Conservation (phyloP, 2,113 vertebrate genomes). For the Desmodus rotundus region DNA sequence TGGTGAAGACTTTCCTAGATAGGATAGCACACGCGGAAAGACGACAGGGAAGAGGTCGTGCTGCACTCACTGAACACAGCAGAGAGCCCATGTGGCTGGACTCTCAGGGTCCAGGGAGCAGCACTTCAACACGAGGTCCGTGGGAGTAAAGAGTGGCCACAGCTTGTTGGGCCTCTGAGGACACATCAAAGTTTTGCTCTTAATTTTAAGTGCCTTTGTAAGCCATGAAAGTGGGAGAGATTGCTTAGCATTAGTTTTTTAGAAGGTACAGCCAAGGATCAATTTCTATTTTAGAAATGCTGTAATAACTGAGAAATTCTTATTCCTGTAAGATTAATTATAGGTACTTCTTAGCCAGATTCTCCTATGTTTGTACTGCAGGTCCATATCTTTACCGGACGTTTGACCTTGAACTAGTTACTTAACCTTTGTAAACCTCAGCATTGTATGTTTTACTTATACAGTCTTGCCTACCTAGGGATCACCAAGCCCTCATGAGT, state of each 20-base stretch:
- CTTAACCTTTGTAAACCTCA: background rate
- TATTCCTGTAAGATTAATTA: background rate
- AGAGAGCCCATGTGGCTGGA: background rate
- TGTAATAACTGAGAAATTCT: background rate
- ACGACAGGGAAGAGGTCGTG: background rate
- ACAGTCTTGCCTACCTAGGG: background rate
- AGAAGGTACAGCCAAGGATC: background rate
- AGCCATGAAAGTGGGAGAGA: background rate
- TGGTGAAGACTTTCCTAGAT: background rate
- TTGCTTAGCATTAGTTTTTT: background rate
- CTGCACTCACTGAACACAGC: background rate
- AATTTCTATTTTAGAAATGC: background rate
- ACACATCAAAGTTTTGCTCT: background rate
- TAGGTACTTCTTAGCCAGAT: background rate
- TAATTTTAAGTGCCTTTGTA: background rate
- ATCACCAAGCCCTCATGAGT: background rate
- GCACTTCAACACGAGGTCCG: background rate
- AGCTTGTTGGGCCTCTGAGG: background rate
- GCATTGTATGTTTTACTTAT: background rate
- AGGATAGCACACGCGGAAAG: background rate
- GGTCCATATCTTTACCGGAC: background rate
- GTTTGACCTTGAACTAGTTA: background rate
- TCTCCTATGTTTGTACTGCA: background rate
- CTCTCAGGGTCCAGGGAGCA: background rate
- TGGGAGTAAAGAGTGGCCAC: background rate